Base-by-base conservation (phyloP, 2,888 invertebrate species). In the Megamerina dolium region DNA sequence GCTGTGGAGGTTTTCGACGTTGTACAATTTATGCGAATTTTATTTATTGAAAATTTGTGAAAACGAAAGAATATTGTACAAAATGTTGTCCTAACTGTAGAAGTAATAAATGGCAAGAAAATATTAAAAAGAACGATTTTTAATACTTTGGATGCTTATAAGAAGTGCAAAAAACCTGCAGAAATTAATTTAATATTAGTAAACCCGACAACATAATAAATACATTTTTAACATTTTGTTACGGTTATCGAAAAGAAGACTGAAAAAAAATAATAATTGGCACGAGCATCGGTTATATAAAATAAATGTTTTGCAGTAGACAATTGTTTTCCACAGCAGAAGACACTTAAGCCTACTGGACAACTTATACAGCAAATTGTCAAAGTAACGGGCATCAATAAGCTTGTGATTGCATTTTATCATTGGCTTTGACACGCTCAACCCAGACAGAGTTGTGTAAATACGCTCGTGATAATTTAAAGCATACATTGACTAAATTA, bases 381-480 rank as follows among this genome's bases (percentile, higher is more conserved):
- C 72, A 86, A 88, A 76, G 80, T 87, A 62, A 79, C 93, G 63
- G 86, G 86, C 69, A 80, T 94, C 63, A 85, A 85, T 49, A 81
- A 87, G 58, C 85, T 92, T 90, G 93, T 74, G 94, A 95, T 78
- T 87, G 93, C 63, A 85, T 88, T 38, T 84, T 94, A 73, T 88
- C 89, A 45, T 77, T 95, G 61, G 86, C 89, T 49, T 75, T 94
- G 53, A 80, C 85, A 56, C 82, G 88, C 64, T 91, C 92, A 14
- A 78, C 82, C 33, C 85, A 84, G 69, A 65, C 79, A 36, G 92
- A 93, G 60, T 78, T 87, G 45, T 78, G 81, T 49, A 76, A 75
- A 55, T 76, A 83, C 61, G 87, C 93, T 20, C 77, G 81, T 56
- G 82, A 84, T 60, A 88, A 89, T 71, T 76, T 93, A 46, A 83